Evolutionary conservation across 2,113 vertebrate genomes (phyloP), one percentile per base, ranked within the genome.

Genomic region (Anolis sagrei): DNA sequence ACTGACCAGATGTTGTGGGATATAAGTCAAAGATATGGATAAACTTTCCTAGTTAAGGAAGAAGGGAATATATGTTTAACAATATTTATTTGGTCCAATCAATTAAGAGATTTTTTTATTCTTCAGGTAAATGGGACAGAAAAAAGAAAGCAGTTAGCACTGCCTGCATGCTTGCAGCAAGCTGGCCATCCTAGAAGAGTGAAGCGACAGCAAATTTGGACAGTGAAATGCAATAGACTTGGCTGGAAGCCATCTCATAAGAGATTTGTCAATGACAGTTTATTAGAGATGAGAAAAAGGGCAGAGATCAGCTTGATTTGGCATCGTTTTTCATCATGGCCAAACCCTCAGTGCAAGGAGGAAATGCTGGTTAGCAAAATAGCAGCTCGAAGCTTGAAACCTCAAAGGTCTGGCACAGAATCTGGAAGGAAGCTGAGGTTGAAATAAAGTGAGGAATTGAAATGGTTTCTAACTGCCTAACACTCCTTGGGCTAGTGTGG

Each of bases 311-410:
- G 64, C 77, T 73, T 80, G 68, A 79, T 73, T 64, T n/a, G 54
- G 79, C 77, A 86, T 80, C 39, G 64, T 86, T 80, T 80, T 70
- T 79, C 76, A 74, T 74, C 36, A 86, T 74, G 54, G 69, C 77
- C n/a, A 73, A 80, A 19, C 39, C 7, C 21, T 79, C 23, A 21
- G 68, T 86, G 19, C 54, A 44, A 34, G 7, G 36, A 73, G 39
- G 68, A 86, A 80, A 62, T 64, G 36, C n/a, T 74, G 77, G 58
- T 34, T 79, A 34, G 29, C 39, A 72, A 86, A 84, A 86, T 73
- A 73, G 76, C 36, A 79, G 21, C 4, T 2, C 68, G 25, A 49
- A 61, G 66, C 36, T 80, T 79, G 77, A 74, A 86, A 44, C 77
- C 77, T 79, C 77, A 80, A 73, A 61, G 39, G 76, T 75, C 25